Base-by-base conservation (phyloP, 2,888 invertebrate species). In the Schizotus pectinicornis region DNA sequence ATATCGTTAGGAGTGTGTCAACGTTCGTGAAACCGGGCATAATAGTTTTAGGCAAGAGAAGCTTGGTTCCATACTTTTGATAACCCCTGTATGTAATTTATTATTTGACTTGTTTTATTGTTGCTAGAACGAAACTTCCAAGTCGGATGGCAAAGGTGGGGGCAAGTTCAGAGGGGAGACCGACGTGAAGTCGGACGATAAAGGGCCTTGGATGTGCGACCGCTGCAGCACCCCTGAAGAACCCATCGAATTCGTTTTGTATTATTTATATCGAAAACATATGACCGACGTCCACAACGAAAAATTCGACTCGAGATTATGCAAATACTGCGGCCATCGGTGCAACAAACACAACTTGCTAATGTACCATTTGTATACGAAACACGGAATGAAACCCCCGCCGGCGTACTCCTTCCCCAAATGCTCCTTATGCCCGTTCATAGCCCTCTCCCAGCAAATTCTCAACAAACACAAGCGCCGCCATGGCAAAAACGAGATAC, bases 241-340 rank as follows among this genome's bases (percentile, higher is more conserved):
- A 49, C 65, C 72, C 7, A 63, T 89, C 42, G 87, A 88, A 71
- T 92, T 94, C 75, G 86, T 88, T 14, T 86, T 90, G 13, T 94
- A 94, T 72, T 89, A 88, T 66, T 85, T 88, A 67, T 94, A 90
- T 77, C 84, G 93, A 39, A 86, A 90, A 61, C 94, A 94, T 80
- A 85, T 94, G 78, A 88, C 90, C 7, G 90, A 91, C 64, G 85
- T 90, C 0, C 94, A 94, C 69, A 86, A 88, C 70, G 90, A 92
- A 70, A 86, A 87, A 64, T 89, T 92, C 59, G 88, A 92, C 74
- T 81, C 86, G 1, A 85, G 87, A 36, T 86, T 92, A 33, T 94
- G 94, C 78, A 93, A 94, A 74, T 88, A 91, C 69, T 94, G 94
- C 79, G 94, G 94, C 0, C 87, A 90, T 73, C 88, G 87, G 70